phyloP scores from a whole-genome alignment of 2,113 vertebrate species.

The Murina feae region DNA sequence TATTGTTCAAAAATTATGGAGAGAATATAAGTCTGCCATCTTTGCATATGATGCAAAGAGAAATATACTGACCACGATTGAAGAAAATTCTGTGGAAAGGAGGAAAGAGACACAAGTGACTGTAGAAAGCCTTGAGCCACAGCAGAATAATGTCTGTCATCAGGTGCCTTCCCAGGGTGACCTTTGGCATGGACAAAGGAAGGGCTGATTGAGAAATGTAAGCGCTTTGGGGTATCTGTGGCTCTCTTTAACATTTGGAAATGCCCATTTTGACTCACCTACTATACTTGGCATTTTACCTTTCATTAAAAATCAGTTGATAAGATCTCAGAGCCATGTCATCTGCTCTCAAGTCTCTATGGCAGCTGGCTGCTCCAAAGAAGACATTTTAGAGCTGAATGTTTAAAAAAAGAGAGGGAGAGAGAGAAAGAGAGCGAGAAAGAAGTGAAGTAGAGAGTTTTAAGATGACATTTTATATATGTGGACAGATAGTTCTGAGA shows the following conservation, averaged over 20 bases:
- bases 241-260: conserved; percentile 62
- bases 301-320: conserved; percentile 46
- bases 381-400: neutral
- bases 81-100: neutral
- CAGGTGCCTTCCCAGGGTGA: neutral
- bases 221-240: conserved; percentile 29
- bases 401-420: neutral
- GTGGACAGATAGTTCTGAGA: neutral
- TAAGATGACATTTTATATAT: conserved; percentile 47
- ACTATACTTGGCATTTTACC: conserved; percentile 47
- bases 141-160: neutral
- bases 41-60: neutral
- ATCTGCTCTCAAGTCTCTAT: conserved; percentile 19
- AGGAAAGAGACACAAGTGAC: neutral
- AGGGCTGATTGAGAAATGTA: neutral
- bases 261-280: conserved; percentile 30
- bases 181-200: neutral
- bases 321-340: conserved; percentile 33
- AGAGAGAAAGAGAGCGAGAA: neutral
- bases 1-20: neutral
- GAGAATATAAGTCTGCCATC: neutral
- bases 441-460: neutral
- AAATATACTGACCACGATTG: neutral
- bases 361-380: neutral
- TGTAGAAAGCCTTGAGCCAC: neutral